Conservation (phyloP, 2,888 invertebrate species). For the Xylophagus ater region DNA sequence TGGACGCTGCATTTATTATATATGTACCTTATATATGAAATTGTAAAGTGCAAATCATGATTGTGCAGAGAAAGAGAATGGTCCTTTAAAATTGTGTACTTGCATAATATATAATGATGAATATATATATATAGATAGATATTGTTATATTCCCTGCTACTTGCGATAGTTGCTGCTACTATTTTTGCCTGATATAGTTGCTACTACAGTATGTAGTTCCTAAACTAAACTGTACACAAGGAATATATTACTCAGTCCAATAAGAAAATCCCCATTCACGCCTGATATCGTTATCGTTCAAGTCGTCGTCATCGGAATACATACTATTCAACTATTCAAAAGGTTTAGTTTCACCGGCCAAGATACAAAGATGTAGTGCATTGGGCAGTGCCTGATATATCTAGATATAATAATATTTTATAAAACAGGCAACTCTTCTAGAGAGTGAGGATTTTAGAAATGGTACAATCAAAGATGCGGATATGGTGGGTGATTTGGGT, state of each 20-base stretch:
- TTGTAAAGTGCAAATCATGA: too few species aligned
- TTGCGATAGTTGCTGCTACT: constrained; percentile 11
- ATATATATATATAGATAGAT: too few species aligned
- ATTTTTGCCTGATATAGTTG: constrained; percentile 9
- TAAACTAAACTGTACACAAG: constrained; percentile 16
- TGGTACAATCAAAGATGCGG: constrained; percentile 17
- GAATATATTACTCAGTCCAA: constrained; percentile 16
- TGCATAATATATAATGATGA: too few species aligned
- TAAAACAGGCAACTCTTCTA: constrained; percentile 4
- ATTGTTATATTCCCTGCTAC: too few species aligned
- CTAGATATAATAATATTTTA: constrained; percentile 6
- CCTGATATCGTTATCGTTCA: not conserved
- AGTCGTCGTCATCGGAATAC: constrained; percentile 7
- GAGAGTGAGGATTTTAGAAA: constrained; percentile 14
- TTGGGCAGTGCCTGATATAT: constrained; percentile 5
- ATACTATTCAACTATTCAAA: constrained; percentile 14
- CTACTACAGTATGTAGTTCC: constrained; percentile 13
- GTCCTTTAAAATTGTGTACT: too few species aligned
- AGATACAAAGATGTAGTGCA: constrained; percentile 13
- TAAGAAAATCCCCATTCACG: not conserved
- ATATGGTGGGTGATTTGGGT: constrained; percentile 4
- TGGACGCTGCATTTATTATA: constrained; percentile 13
- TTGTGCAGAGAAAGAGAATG: constrained; percentile 1
- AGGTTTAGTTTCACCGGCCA: constrained; percentile 10
- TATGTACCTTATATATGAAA: too few species aligned